Evolutionary conservation across 2,113 vertebrate genomes (phyloP).

Genomic region (Rhea pennata): DNA sequence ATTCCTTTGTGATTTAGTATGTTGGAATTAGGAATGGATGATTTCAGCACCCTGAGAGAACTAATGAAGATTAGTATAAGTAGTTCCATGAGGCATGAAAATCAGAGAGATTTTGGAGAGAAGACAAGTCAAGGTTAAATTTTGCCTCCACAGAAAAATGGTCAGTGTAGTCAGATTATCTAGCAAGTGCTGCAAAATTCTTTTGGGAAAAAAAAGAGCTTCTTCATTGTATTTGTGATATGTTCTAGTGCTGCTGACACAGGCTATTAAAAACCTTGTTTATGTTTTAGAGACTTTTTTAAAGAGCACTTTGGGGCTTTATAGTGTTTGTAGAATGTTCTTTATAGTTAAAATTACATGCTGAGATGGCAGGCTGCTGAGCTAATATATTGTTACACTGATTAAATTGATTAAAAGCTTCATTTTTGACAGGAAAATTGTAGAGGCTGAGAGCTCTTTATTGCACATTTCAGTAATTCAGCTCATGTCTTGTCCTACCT

Average conservation of each 20-base stretch:
- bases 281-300: slow-evolving; percentile 30
- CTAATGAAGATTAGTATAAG: slow-evolving; percentile 14
- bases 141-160: background rate
- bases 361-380: slow-evolving; percentile 34
- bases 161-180: background rate
- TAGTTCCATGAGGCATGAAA: background rate
- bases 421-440: slow-evolving; percentile 48
- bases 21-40: background rate
- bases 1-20: background rate
- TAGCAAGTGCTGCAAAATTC: background rate
- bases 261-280: slow-evolving; percentile 45
- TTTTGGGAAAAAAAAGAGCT: background rate
- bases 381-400: slow-evolving; percentile 50
- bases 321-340: slow-evolving; percentile 45
- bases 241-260: slow-evolving; percentile 35
- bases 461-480: slow-evolving; percentile 59
- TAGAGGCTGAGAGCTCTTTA: slow-evolving; percentile 23
- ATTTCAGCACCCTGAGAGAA: background rate
- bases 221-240: slow-evolving; percentile 14
- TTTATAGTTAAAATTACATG: slow-evolving; percentile 43
- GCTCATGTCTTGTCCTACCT: slow-evolving; percentile 62
- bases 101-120: background rate
- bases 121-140: slow-evolving; percentile 3
- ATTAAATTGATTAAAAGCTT: slow-evolving; percentile 64
- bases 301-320: slow-evolving; percentile 49